Evolutionary conservation across 2,888 invertebrate species (phyloP), one percentile per base, ranked within the genome.

Genomic region (Perizoma affinitatum): DNA sequence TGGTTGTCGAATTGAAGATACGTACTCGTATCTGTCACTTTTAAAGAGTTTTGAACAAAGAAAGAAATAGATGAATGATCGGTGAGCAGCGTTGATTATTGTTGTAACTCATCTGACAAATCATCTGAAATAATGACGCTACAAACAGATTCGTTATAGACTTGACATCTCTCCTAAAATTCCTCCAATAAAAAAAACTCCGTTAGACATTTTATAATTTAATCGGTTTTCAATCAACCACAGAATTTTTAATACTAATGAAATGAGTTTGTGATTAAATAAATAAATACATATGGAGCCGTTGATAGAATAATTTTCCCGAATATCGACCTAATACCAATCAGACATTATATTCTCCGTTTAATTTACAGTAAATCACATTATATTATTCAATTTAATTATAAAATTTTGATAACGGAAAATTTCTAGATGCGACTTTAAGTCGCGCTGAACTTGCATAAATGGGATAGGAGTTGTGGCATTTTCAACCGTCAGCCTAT

Each of bases 361-460:
- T 63, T 77, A 76, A 83, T 83, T 80, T 78, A 79, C 83, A 83
- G 79, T 82, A 84, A 84, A 84, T 84, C 81, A 82, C 74, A 55
- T 54, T 78, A 80, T 77, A 82, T 80, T 82, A 83, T 83, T 78
- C 78, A 74, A 78, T 79, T 80, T 80, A 83, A 82, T 84, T 82
- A 82, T 80, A 80, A 77, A 78, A 68, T 66, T 65, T 64, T 43
- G 56, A 54, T 46, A 57, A 58, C 58, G 4, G 42, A 45, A 45
- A 45, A 59, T 22, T 52, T 36, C 9, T 5, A 5, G 46, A 58
- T 46, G 52, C 52, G 48, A 58, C 55, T 63, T 58, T 58, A 49
- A 6, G 69, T 76, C 75, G 75, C 62, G 22, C 36, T 0, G 10
- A 3, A 11, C 5, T 40, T n/a, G n/a, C n/a, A n/a, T n/a, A n/a